Conservation (phyloP, 2,113 vertebrate species). For the Barbus barbus region DNA sequence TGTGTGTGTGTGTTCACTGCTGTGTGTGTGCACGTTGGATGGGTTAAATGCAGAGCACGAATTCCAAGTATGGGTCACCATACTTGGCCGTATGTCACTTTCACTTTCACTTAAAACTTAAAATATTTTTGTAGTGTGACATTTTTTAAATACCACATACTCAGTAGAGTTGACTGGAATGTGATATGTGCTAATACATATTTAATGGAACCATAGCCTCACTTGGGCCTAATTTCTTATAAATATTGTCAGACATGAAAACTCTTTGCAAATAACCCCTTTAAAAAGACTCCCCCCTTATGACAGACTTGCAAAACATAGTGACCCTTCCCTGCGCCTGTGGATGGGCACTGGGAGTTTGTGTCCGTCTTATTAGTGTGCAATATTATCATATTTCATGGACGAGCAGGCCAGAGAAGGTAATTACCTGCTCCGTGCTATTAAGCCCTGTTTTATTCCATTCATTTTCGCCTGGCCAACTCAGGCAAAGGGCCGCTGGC, state of each 20-base stretch:
- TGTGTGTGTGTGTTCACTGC: no score
- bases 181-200: neutral
- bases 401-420: slow-evolving; percentile 49
- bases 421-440: slow-evolving; percentile 58
- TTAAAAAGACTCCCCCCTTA: neutral
- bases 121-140: no score
- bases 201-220: neutral
- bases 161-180: neutral
- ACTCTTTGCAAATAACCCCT: neutral
- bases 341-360: slow-evolving; percentile 33
- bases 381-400: slow-evolving; percentile 64
- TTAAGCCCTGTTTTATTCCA: slow-evolving; percentile 58
- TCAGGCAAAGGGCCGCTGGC: slow-evolving; percentile 44
- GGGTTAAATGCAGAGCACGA: no score
- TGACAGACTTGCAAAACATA: neutral
- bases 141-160: neutral
- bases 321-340: neutral
- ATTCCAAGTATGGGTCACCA: no score
- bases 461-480: slow-evolving; percentile 51
- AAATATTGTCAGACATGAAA: neutral
- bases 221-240: neutral
- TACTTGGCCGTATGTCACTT: no score
- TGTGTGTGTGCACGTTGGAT: no score
- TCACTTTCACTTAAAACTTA: no score
- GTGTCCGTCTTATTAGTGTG: slow-evolving; percentile 55